These are phyloP conservation scores for Staurois parvus DNA, from an alignment of 2,797 vertebrate genomes.

Conservation along the genomic window DNA sequence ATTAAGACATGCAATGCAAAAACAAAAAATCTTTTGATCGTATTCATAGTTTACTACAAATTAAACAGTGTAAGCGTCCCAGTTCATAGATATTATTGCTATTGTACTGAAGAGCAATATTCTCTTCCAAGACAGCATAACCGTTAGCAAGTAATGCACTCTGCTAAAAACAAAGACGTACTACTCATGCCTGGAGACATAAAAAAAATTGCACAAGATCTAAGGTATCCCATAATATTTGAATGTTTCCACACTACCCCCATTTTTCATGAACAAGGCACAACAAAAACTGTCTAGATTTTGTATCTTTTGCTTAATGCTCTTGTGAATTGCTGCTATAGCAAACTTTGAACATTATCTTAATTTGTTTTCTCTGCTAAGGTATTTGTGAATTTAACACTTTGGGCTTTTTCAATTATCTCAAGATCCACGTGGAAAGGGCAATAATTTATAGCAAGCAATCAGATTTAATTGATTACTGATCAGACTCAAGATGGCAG, in stretches of 20 bases:
- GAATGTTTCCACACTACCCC: conserved; percentile 1
- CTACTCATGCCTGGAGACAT: conserved; percentile 4
- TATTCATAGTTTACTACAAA: conserved; percentile 35
- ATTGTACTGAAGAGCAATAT: conserved; percentile 43
- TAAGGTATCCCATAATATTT: conserved; percentile 21
- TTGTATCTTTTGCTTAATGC: background rate
- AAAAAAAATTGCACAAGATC: conserved; percentile 2
- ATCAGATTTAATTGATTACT: no score
- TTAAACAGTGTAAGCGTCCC: conserved; percentile 34
- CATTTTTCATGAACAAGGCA: conserved; percentile 26
- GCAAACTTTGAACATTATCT: no score
- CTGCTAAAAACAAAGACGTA: background rate
- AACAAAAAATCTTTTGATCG: conserved; percentile 27
- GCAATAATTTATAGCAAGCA: no score
- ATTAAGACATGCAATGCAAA: conserved; percentile 50
- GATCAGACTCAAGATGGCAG: no score
- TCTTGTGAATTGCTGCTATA: no score
- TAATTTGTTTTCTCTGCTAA: no score
- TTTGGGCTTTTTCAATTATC: no score
- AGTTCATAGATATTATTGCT: conserved; percentile 55
- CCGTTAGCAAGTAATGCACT: conserved; percentile 27
- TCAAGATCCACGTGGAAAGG: no score
- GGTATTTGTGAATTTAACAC: no score
- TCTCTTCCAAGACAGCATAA: conserved; percentile 50
- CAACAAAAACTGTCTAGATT: conserved; percentile 19